phyloP scores from a whole-genome alignment of 2,113 vertebrate species.

The Pelvicachromis taeniatus region DNA sequence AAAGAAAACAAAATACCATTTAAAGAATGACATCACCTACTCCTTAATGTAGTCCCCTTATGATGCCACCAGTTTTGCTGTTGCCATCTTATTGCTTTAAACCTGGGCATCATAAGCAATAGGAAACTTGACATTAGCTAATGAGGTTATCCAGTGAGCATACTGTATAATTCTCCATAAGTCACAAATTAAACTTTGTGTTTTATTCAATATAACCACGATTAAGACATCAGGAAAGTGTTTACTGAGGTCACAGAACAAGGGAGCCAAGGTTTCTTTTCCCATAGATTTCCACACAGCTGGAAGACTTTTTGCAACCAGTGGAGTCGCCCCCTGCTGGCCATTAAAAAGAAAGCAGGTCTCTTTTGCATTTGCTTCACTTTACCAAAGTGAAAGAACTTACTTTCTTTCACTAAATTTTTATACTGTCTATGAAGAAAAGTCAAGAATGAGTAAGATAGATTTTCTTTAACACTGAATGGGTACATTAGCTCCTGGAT shows the following conservation, averaged over 20 bases:
- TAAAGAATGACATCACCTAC: background rate
- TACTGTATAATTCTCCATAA: background rate
- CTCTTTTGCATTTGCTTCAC: background rate
- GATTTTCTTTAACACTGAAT: background rate
- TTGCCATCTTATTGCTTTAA: background rate
- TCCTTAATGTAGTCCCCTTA: background rate
- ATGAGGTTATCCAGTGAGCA: background rate
- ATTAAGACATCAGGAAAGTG: background rate
- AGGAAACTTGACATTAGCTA: background rate
- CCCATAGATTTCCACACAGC: background rate
- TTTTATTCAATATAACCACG: background rate
- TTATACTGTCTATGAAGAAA: background rate
- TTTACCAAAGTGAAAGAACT: background rate
- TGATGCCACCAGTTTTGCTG: background rate
- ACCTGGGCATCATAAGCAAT: background rate
- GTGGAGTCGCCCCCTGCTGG: background rate
- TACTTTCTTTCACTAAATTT: background rate
- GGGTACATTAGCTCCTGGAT: background rate
- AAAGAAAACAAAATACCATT: background rate
- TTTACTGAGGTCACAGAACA: background rate
- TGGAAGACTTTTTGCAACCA: background rate
- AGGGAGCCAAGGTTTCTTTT: background rate
- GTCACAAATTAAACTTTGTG: background rate
- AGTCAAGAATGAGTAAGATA: background rate
- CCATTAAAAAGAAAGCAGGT: background rate